These are phyloP conservation scores for Arbacia lixula DNA, from an alignment of 53 echinoderm and acorn worm genomes.

Conservation along the genomic window DNA sequence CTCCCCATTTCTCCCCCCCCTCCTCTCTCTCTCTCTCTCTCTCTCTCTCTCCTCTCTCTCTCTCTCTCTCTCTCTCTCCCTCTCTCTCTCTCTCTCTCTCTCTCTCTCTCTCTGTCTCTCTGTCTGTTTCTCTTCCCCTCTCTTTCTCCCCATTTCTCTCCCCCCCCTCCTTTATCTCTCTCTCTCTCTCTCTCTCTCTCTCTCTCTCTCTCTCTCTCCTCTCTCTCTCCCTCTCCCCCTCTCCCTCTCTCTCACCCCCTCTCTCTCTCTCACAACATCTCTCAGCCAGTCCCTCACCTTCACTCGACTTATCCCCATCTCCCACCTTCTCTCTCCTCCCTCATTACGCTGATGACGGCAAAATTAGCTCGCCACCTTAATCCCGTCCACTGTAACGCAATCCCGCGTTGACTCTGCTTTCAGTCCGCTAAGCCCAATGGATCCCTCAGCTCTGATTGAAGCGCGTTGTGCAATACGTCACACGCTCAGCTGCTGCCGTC, in stretches of 20 bases:
- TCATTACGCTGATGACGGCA: slow-evolving; percentile 41
- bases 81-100: not conserved
- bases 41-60: not conserved
- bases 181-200: not conserved
- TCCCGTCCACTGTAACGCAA: slow-evolving; percentile 31
- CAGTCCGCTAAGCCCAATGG: slow-evolving; percentile 28
- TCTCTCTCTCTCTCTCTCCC: no score
- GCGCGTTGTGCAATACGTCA: slow-evolving; percentile 19
- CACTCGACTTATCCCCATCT: not conserved
- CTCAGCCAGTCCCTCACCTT: not conserved
- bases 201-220: not conserved
- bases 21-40: not conserved
- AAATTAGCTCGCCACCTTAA: slow-evolving; percentile 32
- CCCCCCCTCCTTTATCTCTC: not conserved
- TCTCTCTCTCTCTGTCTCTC: not conserved
- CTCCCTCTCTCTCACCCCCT: not conserved
- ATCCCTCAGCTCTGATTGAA: slow-evolving; percentile 48
- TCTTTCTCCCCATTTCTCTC: not conserved
- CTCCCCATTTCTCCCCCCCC: not conserved
- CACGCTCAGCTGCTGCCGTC: slow-evolving; percentile 5
- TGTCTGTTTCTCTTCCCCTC: not conserved
- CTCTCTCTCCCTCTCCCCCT: not conserved
- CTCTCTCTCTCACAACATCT: not conserved
- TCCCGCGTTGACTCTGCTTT: slow-evolving; percentile 38
- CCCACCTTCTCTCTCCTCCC: slow-evolving; percentile 28